Evolutionary conservation across 1,140 invertebrate species (phyloP).

Genomic region (Drosophila jambulina): DNA sequence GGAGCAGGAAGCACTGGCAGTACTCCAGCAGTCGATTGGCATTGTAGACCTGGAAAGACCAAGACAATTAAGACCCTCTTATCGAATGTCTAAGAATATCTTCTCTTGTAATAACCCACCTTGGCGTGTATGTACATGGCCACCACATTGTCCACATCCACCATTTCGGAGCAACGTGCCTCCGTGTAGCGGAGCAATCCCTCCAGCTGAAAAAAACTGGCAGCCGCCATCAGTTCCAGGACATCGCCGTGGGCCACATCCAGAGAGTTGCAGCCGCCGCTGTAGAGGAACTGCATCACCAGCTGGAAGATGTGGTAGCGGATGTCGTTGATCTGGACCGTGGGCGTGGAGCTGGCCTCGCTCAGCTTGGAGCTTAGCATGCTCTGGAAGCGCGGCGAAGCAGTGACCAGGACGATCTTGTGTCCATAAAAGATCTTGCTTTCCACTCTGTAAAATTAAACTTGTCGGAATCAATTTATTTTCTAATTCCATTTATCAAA

Average conservation of each 20-base stretch:
- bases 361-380: conserved; percentile 93
- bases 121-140: conserved; percentile 97
- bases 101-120: conserved; percentile 85
- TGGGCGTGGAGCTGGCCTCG: conserved; percentile 90
- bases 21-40: conserved; percentile 94
- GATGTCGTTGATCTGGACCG: conserved; percentile 97
- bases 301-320: conserved; percentile 94
- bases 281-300: conserved; percentile 97
- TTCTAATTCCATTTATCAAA: not conserved
- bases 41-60: conserved; percentile 90
- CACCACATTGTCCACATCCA: conserved; percentile 95
- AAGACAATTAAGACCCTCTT: not conserved
- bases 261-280: conserved; percentile 92
- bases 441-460: conserved; percentile 89
- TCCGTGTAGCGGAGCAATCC: conserved; percentile 94
- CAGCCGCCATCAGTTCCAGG: conserved; percentile 95
- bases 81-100: not conserved
- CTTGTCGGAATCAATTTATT: not conserved
- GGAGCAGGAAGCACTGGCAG: conserved; percentile 95
- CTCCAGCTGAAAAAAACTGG: conserved; percentile 96
- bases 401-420: conserved; percentile 96
- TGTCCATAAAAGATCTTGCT: conserved; percentile 97
- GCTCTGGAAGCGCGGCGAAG: conserved; percentile 93
- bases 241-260: conserved; percentile 92
- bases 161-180: conserved; percentile 92